Evolutionary conservation across 1,140 invertebrate species (phyloP).

Genomic region (Hycleus cichorii): DNA sequence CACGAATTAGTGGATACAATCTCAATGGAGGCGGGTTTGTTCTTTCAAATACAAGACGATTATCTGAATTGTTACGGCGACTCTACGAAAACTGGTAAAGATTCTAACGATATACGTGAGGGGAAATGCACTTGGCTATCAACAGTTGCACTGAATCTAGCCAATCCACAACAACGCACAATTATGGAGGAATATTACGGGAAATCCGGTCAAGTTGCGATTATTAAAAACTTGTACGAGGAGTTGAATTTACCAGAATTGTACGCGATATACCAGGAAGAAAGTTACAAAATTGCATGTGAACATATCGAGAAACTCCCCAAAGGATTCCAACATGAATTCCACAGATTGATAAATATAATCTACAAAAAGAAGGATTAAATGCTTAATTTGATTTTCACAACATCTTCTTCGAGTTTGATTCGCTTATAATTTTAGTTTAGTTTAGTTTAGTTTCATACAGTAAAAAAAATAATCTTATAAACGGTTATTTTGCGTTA

Average conservation of each 20-base stretch:
- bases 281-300: constrained; percentile 71
- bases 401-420: too few species aligned
- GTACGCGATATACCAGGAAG: constrained; percentile 79
- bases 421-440: too few species aligned
- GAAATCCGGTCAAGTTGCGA: constrained; percentile 51
- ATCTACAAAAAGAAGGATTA: constrained; percentile 63
- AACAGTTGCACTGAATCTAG: constrained; percentile 78
- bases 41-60: constrained; percentile 95
- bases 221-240: constrained; percentile 72
- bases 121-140: constrained; percentile 96
- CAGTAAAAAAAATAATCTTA: too few species aligned
- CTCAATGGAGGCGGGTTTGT: constrained; percentile 90
- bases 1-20: constrained; percentile 81
- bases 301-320: constrained; percentile 81
- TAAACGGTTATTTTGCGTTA: too few species aligned
- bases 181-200: constrained; percentile 81
- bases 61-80: constrained; percentile 92
- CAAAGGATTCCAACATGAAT: constrained; percentile 67
- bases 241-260: constrained; percentile 69
- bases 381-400: constrained; percentile 4
- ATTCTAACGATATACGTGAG: constrained; percentile 86
- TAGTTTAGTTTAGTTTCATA: too few species aligned
- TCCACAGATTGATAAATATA: constrained; percentile 74
- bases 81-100: constrained; percentile 76
- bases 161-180: constrained; percentile 62